Conservation (phyloP, 1,140 invertebrate species). For the Atta texana region DNA sequence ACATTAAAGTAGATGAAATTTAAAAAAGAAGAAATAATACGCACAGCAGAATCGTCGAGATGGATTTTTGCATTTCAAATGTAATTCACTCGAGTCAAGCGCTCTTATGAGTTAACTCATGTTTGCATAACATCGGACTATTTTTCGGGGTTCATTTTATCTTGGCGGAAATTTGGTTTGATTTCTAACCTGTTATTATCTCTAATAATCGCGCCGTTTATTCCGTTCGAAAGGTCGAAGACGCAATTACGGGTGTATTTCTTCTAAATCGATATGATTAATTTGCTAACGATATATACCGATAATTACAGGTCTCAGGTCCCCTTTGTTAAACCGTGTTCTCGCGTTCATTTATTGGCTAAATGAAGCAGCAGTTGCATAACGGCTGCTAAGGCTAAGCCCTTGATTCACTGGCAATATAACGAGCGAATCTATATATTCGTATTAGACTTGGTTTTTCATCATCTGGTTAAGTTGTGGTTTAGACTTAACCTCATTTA, state of each 20-base stretch:
- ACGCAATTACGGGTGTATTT: conserved; percentile 50
- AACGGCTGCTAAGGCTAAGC: conserved; percentile 52
- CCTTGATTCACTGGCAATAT: conserved; percentile 44
- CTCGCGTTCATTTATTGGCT: conserved; percentile 20
- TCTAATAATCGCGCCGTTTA: conserved; percentile 35
- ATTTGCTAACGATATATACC: conserved; percentile 49
- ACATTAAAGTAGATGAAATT: background rate
- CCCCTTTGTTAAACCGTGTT: conserved; percentile 45
- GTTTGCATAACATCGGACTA: conserved; percentile 16
- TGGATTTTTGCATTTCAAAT: conserved; percentile 33
- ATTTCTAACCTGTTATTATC: conserved; percentile 41
- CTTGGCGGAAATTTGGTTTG: conserved; percentile 38
- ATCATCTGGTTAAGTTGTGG: too few species aligned
- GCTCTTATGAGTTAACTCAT: conserved; percentile 2
- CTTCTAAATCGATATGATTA: conserved; percentile 50
- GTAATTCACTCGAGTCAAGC: background rate
- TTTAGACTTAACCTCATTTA: too few species aligned
- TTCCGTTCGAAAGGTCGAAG: conserved; percentile 39
- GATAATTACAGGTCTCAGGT: conserved; percentile 53
- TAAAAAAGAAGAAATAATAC: background rate
- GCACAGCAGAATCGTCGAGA: background rate
- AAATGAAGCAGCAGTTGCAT: conserved; percentile 53
- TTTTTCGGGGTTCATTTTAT: conserved; percentile 29
- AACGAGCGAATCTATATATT: background rate
- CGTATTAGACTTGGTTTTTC: background rate